Evolutionary conservation across 2,113 vertebrate genomes (phyloP), one percentile per base, ranked within the genome.

Genomic region (Ia io): DNA sequence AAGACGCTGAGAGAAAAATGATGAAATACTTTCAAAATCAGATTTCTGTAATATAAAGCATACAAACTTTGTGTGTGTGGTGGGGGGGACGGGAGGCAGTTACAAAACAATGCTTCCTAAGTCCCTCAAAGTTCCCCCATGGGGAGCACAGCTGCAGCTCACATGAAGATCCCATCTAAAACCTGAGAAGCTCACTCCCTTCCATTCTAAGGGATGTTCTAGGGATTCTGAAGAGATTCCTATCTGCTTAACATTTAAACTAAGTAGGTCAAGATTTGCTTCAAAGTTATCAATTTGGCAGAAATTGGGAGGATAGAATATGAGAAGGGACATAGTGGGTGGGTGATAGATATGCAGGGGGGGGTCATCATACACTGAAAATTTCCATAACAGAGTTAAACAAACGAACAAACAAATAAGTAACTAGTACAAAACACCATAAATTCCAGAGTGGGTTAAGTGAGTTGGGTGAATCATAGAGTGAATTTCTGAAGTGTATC

Each of bases 51-150:
- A 65, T 22, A 23, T 22, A 90, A 85, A 84, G 9, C 47, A 80
- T 42, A 71, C 22, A 53, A n/a, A 32, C 30, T 47, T 7, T 28
- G 40, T 42, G 70, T 37, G 40, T 14, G 12, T 16, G 70, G 30
- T 5, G 30, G 28, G 3, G 3, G 3, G 14, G 35, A 23, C 30
- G 2, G 12, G 47, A n/a, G 3, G 28, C n/a, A 83, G 8, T 82
- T 88, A 83, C n/a, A 70, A 92, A 94, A 94, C 70, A 71, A 69
- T 76, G 35, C 22, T 78, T 89, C 71, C 22, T 7, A 56, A 85
- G 51, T 89, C 30, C 30, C 30, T 83, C 40, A 77, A 42, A 73
- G 25, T 53, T 65, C 82, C 4, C 4, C 30, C 12, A 37, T 1
- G 0, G 3, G 49, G 42, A 67, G 79, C 32, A 51, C 18, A 47